A percentile compares a stretch with the other conserved stretches of the same genome.
phyloP scores from a whole-genome alignment of 2,113 vertebrate genomes.

The Phylloscopus trochiloides region DNA sequence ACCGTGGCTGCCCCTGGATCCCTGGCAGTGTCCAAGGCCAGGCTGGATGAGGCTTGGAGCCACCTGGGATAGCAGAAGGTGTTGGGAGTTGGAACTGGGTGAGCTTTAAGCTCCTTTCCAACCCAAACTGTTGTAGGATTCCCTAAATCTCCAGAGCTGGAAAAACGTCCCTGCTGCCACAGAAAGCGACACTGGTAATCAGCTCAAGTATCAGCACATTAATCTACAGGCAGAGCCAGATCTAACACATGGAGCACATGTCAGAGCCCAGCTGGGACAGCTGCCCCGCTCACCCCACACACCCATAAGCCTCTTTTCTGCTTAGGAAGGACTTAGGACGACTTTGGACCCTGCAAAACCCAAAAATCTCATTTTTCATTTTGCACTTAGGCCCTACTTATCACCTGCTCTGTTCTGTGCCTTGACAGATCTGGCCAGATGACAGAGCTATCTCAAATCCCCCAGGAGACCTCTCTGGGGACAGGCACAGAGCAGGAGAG shows the following conservation, averaged over 20 bases:
- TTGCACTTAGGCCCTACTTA: background rate
- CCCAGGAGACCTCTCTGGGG: background rate
- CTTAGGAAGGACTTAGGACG: background rate
- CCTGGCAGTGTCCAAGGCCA: background rate
- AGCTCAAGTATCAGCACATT: background rate
- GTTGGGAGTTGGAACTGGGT: background rate
- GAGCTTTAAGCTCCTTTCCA: background rate
- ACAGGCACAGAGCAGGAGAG: background rate
- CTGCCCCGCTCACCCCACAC: background rate
- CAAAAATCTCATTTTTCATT: background rate
- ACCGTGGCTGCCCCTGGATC: background rate
- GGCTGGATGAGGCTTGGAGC: background rate
- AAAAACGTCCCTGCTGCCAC: background rate
- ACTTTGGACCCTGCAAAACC: background rate
- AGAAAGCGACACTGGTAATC: background rate
- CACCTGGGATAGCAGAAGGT: background rate
- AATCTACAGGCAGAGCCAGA: background rate
- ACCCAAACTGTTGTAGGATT: background rate
- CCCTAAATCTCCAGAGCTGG: background rate
- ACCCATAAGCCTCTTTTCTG: constrained; percentile 8
- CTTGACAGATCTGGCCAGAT: accelerated
- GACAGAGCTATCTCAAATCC: accelerated
- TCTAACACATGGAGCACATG: background rate
- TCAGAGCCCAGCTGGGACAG: background rate
- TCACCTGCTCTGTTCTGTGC: background rate